Percentiles rank a stretch among this genome's conserved stretches.
These are phyloP conservation scores for Musca domestica DNA, from an alignment of 1,140 invertebrate genomes.

Conservation along the genomic window DNA sequence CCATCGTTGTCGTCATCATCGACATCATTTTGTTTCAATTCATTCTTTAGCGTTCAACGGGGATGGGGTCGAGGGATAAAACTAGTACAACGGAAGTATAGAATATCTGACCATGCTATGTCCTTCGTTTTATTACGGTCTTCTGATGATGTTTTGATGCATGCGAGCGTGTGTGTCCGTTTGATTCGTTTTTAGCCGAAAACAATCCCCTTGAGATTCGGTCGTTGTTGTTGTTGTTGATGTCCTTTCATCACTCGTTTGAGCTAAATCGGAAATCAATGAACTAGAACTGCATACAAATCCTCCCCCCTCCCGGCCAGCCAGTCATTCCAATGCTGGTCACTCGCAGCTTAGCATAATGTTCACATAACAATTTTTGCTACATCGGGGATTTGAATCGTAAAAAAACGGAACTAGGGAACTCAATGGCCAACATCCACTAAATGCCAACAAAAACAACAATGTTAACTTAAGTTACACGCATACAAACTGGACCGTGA, in stretches of 20 bases:
- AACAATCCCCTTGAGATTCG: conserved; percentile 14
- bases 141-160: neutral
- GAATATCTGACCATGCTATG: neutral
- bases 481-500: no score
- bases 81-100: neutral
- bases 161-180: neutral
- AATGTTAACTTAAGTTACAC: no score
- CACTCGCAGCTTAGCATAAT: conserved; percentile 15
- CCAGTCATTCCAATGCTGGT: neutral
- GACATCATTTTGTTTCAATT: conserved; percentile 1
- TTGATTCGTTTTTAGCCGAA: neutral
- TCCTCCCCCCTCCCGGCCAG: no score
- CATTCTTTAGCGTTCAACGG: neutral
- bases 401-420: neutral
- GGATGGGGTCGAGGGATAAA: neutral
- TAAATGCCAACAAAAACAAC: no score
- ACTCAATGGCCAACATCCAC: no score
- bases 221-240: no score
- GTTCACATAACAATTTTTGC: conserved; percentile 17
- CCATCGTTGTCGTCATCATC: neutral
- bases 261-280: conserved; percentile 15
- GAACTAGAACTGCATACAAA: neutral
- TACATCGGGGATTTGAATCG: conserved; percentile 16
- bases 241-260: neutral
- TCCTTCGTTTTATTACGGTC: neutral